phyloP scores from a whole-genome alignment of 2,888 invertebrate genomes.

The Acronicta psi region DNA sequence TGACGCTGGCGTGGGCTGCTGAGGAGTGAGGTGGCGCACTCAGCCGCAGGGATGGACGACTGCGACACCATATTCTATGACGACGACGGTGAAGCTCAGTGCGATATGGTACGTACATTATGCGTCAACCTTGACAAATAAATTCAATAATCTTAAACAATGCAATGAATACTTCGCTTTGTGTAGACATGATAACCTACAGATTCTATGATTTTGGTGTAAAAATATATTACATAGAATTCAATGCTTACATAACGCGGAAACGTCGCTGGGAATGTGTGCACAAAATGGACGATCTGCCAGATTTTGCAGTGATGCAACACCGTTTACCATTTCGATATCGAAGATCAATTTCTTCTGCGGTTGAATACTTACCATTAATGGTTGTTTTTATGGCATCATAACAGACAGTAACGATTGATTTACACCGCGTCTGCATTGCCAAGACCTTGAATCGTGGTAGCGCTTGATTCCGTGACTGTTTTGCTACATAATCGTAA shows the following conservation, averaged over 20 bases:
- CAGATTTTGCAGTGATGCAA: conserved; percentile 62
- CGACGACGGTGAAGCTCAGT: conserved; percentile 87
- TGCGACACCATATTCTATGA: conserved; percentile 86
- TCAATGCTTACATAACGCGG: conserved; percentile 62
- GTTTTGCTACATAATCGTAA: conserved; percentile 41
- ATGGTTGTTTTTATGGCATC: conserved; percentile 29
- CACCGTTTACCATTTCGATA: conserved; percentile 38
- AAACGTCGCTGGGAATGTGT: conserved; percentile 55
- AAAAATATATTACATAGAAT: conserved; percentile 29
- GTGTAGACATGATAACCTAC: conserved; percentile 37
- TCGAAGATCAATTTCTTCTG: conserved; percentile 53
- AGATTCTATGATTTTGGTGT: conserved; percentile 17
- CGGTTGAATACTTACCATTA: conserved; percentile 22
- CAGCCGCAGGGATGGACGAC: conserved; percentile 86
- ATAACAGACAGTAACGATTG: conserved; percentile 26
- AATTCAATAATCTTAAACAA: conserved; percentile 52
- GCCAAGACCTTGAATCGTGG: conserved; percentile 45
- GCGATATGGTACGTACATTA: conserved; percentile 83
- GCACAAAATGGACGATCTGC: conserved; percentile 70
- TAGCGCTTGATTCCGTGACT: conserved; percentile 40
- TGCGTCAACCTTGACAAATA: conserved; percentile 60
- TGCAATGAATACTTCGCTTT: conserved; percentile 46
- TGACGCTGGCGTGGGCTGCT: conserved; percentile 79
- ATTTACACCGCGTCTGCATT: conserved; percentile 33
- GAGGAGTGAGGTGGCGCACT: conserved; percentile 73